Evolutionary conservation across 2,888 invertebrate genomes (phyloP).

Genomic region (Phanerotoma sp.): DNA sequence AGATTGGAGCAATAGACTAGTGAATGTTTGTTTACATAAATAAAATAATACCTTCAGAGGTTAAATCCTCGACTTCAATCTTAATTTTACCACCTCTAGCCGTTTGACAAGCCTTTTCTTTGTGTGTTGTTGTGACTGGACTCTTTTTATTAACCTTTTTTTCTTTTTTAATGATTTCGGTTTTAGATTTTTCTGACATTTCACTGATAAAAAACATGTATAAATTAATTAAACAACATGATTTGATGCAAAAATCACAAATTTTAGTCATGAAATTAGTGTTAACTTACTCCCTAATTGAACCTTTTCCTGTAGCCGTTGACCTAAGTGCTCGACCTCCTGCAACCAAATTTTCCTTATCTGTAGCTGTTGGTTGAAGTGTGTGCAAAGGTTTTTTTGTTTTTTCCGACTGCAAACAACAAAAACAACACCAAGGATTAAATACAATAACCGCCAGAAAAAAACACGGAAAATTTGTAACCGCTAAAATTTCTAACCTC

Average conservation of each 20-base stretch:
- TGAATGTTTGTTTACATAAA: background rate
- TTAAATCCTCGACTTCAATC: constrained; percentile 70
- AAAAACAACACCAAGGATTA: background rate
- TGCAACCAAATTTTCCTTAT: constrained; percentile 72
- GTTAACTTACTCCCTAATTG: constrained; percentile 38
- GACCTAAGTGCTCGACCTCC: constrained; percentile 62
- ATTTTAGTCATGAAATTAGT: background rate
- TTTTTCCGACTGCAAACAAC: constrained; percentile 36
- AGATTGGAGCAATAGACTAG: background rate
- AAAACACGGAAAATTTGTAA: constrained; percentile 26
- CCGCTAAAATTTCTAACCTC: constrained; percentile 15
- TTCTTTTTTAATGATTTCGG: constrained; percentile 20
- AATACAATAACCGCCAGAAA: too few species aligned
- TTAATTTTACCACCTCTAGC: constrained; percentile 58
- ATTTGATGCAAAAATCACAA: background rate
- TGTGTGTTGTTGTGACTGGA: constrained; percentile 49
- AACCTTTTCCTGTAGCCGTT: constrained; percentile 33
- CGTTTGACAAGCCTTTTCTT: constrained; percentile 66
- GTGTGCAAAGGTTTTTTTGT: constrained; percentile 71
- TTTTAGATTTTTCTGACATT: constrained; percentile 32
- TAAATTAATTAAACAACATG: constrained; percentile 14
- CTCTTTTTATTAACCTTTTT: constrained; percentile 20
- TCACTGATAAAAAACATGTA: constrained; percentile 30
- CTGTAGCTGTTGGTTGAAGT: constrained; percentile 70
- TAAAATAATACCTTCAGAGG: constrained; percentile 60